These are phyloP conservation scores for Zootermopsis nevadensis DNA, from an alignment of 2,888 invertebrate genomes.

Conservation along the genomic window DNA sequence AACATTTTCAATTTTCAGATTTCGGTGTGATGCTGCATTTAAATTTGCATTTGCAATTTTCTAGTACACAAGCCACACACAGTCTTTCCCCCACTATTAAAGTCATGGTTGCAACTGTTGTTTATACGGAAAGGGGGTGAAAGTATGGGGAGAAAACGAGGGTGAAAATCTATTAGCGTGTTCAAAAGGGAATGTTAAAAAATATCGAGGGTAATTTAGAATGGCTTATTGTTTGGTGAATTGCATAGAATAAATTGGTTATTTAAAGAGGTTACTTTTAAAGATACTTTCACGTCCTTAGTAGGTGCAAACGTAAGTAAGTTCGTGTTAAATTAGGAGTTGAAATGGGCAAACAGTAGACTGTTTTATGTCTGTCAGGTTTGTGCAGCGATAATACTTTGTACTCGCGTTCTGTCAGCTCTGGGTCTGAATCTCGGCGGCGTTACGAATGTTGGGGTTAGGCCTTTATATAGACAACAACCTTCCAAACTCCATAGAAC, in stretches of 20 bases:
- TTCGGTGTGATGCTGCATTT: background rate
- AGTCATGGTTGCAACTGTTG: conserved; percentile 20
- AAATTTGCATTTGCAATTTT: conserved; percentile 14
- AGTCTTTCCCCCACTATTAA: background rate
- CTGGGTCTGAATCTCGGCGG: too few species aligned
- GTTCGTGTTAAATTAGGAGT: too few species aligned
- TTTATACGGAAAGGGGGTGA: conserved; percentile 23
- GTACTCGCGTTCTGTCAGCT: too few species aligned
- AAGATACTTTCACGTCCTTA: too few species aligned
- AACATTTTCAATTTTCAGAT: background rate
- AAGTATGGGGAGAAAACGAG: conserved; percentile 28
- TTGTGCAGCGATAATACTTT: too few species aligned
- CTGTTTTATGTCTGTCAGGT: too few species aligned
- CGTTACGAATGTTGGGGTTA: too few species aligned
- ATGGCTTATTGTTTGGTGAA: conserved; percentile 23
- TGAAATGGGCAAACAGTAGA: too few species aligned
- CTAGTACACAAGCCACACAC: conserved; percentile 12
- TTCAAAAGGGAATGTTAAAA: conserved; percentile 21
- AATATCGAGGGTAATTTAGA: conserved; percentile 1
- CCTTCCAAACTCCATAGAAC: too few species aligned
- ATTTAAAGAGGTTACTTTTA: background rate
- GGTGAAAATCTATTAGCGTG: conserved; percentile 34
- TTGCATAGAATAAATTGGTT: background rate
- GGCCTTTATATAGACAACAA: too few species aligned
- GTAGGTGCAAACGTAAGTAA: too few species aligned